These are phyloP conservation scores for Lasioglossum figueresi DNA, from an alignment of 2,888 invertebrate species.

Conservation along the genomic window DNA sequence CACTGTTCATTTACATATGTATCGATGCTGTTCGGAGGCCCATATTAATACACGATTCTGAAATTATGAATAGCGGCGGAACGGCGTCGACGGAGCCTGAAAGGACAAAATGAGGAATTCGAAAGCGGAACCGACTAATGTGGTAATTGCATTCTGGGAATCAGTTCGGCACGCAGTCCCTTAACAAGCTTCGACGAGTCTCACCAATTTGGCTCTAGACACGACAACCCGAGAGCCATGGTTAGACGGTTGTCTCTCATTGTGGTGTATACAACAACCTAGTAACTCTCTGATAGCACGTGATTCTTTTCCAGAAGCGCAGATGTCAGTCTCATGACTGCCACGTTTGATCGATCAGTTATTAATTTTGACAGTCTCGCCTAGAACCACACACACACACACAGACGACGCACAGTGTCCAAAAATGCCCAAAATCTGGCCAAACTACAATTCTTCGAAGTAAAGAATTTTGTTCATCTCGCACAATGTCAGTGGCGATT, in stretches of 20 bases:
- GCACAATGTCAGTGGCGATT: too few species aligned
- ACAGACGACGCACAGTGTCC: not conserved
- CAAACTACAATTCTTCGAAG: too few species aligned
- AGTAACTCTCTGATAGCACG: conserved; percentile 50
- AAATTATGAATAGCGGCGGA: conserved; percentile 44
- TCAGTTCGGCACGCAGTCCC: conserved; percentile 69
- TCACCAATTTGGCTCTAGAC: conserved; percentile 62
- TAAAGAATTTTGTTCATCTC: too few species aligned
- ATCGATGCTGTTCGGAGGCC: not conserved
- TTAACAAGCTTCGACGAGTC: conserved; percentile 64
- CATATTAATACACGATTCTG: conserved; percentile 36
- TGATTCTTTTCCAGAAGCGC: conserved; percentile 49
- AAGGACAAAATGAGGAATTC: conserved; percentile 73
- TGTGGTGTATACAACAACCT: conserved; percentile 32
- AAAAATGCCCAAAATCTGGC: too few species aligned
- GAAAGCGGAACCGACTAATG: conserved; percentile 77
- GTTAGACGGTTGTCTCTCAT: conserved; percentile 41
- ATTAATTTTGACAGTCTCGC: not conserved
- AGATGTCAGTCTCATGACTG: conserved; percentile 44
- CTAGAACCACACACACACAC: not conserved
- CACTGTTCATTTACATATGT: conserved; percentile 3
- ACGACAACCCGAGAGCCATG: conserved; percentile 51
- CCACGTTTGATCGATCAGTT: conserved; percentile 27
- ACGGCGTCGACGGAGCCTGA: conserved; percentile 31
- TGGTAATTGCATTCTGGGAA: conserved; percentile 77